These are phyloP conservation scores for Mimas tiliae DNA, from an alignment of 2,888 invertebrate genomes.

Conservation along the genomic window DNA sequence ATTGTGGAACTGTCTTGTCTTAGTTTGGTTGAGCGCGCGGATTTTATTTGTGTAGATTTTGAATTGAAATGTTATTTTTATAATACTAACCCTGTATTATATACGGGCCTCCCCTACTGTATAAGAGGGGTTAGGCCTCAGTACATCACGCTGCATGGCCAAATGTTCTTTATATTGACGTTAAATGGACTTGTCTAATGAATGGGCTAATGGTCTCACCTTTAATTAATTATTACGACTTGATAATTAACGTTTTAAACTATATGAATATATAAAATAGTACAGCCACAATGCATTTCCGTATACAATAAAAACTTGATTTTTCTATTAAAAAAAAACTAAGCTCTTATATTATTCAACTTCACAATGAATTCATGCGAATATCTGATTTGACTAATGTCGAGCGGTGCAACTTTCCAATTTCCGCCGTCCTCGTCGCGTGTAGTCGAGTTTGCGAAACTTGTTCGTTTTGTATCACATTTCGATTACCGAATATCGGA, in stretches of 20 bases:
- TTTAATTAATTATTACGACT: background rate
- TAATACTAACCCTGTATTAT: too few relatives aligned
- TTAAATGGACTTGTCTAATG: too few relatives aligned
- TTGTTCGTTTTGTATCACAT: conserved; percentile 10
- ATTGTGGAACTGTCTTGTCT: background rate
- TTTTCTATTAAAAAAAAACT: background rate
- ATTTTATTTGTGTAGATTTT: background rate
- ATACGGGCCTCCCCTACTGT: too few relatives aligned
- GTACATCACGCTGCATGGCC: too few relatives aligned
- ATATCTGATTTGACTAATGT: background rate
- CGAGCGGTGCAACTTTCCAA: conserved; percentile 5
- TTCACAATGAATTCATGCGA: background rate
- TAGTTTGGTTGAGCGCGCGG: background rate
- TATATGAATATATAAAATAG: background rate
- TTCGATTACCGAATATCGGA: conserved; percentile 4
- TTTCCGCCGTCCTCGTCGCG: background rate
- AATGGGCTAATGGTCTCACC: background rate
- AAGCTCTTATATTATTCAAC: background rate
- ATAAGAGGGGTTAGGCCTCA: too few relatives aligned
- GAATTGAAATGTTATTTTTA: too few relatives aligned
- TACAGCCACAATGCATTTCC: background rate
- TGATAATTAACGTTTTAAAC: background rate
- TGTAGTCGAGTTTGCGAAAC: conserved; percentile 12
- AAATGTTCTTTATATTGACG: too few relatives aligned
- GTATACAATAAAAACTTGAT: background rate